These are phyloP conservation scores for Malurus alboscapulatus DNA, from an alignment of 2,113 vertebrate species.

Conservation along the genomic window DNA sequence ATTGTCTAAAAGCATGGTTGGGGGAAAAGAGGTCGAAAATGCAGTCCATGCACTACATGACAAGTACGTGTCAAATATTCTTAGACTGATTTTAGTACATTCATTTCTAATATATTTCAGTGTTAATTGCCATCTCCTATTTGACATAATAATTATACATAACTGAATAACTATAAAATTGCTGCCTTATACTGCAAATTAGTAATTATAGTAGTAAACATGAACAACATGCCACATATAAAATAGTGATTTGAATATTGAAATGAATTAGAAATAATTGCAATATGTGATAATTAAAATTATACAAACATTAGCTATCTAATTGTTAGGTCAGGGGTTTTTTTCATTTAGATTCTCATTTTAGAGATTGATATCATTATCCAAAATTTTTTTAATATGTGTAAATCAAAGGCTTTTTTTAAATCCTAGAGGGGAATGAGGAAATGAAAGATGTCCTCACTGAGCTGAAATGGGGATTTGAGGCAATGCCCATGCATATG, in stretches of 20 bases:
- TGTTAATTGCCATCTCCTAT: constrained; percentile 72
- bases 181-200: constrained; percentile 78
- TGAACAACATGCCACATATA: constrained; percentile 77
- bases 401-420: neutral
- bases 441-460: neutral
- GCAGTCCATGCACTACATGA: constrained; percentile 17
- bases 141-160: constrained; percentile 79
- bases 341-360: neutral
- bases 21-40: constrained; percentile 13
- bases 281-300: constrained; percentile 77
- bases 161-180: constrained; percentile 78
- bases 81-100: constrained; percentile 63
- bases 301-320: constrained; percentile 62
- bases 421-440: neutral
- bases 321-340: neutral
- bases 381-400: neutral
- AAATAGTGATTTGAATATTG: constrained; percentile 75
- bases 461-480: neutral
- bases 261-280: constrained; percentile 80
- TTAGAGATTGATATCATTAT: neutral
- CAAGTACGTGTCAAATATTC: constrained; percentile 58
- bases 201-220: constrained; percentile 79
- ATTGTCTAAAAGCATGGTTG: neutral
- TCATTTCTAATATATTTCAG: constrained; percentile 71
- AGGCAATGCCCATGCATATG: neutral